phyloP scores from a whole-genome alignment of 2,888 invertebrate species.

The Copidosoma aretas region DNA sequence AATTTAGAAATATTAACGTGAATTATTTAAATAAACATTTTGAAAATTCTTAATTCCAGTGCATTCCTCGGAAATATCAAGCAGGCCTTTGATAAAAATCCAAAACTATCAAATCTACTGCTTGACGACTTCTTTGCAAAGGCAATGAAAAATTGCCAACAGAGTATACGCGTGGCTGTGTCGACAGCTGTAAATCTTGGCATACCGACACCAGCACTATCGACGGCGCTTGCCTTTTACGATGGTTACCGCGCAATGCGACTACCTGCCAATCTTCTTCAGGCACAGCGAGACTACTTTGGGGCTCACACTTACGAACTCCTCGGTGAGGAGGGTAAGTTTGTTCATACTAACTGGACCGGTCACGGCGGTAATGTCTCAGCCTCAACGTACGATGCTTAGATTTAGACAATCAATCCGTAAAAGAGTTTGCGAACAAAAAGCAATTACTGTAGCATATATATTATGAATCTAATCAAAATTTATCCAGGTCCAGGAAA shows the following conservation, averaged over 20 bases:
- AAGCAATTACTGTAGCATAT: neutral
- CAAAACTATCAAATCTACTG: conserved; percentile 83
- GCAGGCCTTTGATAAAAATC: conserved; percentile 89
- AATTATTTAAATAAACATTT: neutral
- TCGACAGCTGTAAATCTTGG: conserved; percentile 75
- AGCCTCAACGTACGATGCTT: conserved; percentile 86
- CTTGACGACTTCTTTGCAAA: conserved; percentile 91
- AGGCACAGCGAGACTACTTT: conserved; percentile 98
- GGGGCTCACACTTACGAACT: conserved; percentile 99
- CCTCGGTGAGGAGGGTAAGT: conserved; percentile 82
- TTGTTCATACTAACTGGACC: conserved; percentile 98
- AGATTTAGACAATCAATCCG: neutral
- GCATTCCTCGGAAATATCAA: conserved; percentile 91
- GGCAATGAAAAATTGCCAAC: conserved; percentile 81
- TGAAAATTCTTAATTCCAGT: conserved; percentile 59
- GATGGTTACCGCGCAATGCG: conserved; percentile 90
- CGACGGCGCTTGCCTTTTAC: conserved; percentile 94
- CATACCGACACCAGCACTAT: conserved; percentile 93
- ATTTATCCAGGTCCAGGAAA: neutral
- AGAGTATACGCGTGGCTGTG: conserved; percentile 86
- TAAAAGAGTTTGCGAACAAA: neutral
- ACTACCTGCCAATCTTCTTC: conserved; percentile 93
- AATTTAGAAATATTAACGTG: conserved; percentile 3
- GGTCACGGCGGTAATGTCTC: conserved; percentile 96
- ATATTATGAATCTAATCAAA: neutral